Evolutionary conservation across 2,888 invertebrate genomes (phyloP).

Genomic region (Acleris literana): DNA sequence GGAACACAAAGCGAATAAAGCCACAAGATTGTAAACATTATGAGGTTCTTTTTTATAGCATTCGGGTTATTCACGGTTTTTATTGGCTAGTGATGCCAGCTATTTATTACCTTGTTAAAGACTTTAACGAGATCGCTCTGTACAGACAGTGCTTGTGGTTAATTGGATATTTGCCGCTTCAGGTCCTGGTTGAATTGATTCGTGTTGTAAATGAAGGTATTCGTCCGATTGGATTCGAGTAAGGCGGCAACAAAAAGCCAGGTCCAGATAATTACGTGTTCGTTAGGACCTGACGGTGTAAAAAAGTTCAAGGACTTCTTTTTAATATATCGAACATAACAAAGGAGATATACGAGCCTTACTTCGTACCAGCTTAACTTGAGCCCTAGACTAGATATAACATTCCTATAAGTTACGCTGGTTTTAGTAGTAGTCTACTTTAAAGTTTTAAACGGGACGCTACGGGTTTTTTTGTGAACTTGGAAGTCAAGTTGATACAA

Average conservation of each 20-base stretch:
- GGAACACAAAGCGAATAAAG: constrained; percentile 84
- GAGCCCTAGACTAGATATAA: too few relatives aligned
- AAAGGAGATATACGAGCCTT: too few relatives aligned
- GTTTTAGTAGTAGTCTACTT: too few relatives aligned
- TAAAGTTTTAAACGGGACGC: too few relatives aligned
- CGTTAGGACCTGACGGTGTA: constrained; percentile 6
- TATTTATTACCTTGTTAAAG: constrained; percentile 82
- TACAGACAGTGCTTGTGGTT: constrained; percentile 64
- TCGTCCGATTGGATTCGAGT: constrained; percentile 53
- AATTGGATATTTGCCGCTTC: constrained; percentile 77
- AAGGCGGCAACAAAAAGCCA: constrained; percentile 38
- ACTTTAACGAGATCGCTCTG: constrained; percentile 75
- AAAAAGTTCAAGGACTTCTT: constrained; percentile 10
- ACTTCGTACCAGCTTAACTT: too few relatives aligned
- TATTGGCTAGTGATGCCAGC: constrained; percentile 71
- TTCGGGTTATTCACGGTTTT: constrained; percentile 79
- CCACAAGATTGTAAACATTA: constrained; percentile 84
- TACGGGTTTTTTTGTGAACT: too few relatives aligned
- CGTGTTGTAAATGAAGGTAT: constrained; percentile 55
- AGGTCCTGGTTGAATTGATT: constrained; percentile 70
- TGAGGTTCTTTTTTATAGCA: constrained; percentile 80
- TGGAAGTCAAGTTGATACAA: background rate
- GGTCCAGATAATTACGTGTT: constrained; percentile 23
- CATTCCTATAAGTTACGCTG: too few relatives aligned
- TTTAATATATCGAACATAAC: background rate